Conservation (phyloP, 2,888 invertebrate species). For the Leptothorax acervorum region DNA sequence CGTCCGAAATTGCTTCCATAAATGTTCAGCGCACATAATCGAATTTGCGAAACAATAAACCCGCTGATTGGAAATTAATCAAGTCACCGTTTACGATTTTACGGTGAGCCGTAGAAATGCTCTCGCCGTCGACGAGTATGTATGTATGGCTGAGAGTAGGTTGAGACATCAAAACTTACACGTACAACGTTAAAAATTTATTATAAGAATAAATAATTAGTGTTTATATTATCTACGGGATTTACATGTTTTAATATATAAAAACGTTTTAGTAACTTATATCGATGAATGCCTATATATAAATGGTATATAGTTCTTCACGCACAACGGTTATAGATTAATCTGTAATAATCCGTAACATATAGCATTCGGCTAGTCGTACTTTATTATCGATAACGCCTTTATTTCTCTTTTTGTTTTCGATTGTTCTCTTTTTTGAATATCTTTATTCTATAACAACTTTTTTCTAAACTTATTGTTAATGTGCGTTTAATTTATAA, state of each 20-base stretch:
- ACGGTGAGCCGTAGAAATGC: conserved; percentile 20
- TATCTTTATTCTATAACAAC: neutral
- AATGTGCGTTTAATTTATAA: neutral
- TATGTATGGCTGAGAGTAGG: neutral
- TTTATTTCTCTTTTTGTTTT: neutral
- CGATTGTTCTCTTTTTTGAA: neutral
- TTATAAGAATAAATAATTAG: conserved; percentile 53
- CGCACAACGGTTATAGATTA: conserved; percentile 23
- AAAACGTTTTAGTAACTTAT: conserved; percentile 43
- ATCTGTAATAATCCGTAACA: neutral
- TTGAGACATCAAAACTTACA: conserved; percentile 43
- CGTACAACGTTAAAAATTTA: conserved; percentile 48
- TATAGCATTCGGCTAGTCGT: neutral
- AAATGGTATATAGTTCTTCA: conserved; percentile 32
- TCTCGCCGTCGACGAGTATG: conserved; percentile 12
- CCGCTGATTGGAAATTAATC: conserved; percentile 51
- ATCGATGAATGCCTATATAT: conserved; percentile 31
- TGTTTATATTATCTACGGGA: conserved; percentile 23
- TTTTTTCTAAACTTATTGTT: neutral
- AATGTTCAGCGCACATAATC: conserved; percentile 50
- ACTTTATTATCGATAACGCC: neutral
- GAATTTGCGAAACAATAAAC: conserved; percentile 50
- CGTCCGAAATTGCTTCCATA: conserved; percentile 52
- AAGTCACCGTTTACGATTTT: conserved; percentile 42
- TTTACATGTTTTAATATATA: conserved; percentile 36